A percentile compares a stretch with the other conserved stretches of the same genome.
phyloP scores from a whole-genome alignment of 2,113 vertebrate species.

The Phoxinus phoxinus region DNA sequence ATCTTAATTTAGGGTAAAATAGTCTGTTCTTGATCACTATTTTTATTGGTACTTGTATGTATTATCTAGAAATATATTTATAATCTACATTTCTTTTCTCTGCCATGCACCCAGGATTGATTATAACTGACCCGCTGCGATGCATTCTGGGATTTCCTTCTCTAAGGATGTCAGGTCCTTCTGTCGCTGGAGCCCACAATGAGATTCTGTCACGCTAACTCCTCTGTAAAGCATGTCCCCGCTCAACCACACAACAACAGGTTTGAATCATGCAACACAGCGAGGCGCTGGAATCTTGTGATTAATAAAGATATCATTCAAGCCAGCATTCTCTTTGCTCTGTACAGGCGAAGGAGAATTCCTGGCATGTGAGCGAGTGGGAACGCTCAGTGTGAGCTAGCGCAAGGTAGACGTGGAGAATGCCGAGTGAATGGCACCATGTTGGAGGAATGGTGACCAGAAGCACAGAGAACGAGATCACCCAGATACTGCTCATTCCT shows the following conservation, averaged over 20 bases:
- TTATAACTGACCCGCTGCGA: neutral
- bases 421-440: slow-evolving; percentile 26
- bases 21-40: too few species aligned
- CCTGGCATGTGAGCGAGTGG: slow-evolving; percentile 49
- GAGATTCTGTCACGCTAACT: neutral
- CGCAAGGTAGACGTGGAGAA: slow-evolving; percentile 32
- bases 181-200: neutral
- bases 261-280: slow-evolving; percentile 3
- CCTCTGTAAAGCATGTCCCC: slow-evolving; percentile 22
- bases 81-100: neutral
- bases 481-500: slow-evolving; percentile 42
- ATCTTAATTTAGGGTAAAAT: too few species aligned
- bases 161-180: neutral
- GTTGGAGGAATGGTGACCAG: slow-evolving; percentile 22
- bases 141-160: slow-evolving; percentile 9
- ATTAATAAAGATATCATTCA: slow-evolving; percentile 61
- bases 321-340: slow-evolving; percentile 48
- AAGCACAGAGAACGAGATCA: slow-evolving; percentile 33
- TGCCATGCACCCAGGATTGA: neutral
- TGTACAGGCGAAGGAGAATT: slow-evolving; percentile 49
- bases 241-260: slow-evolving; percentile 32
- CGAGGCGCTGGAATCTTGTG: slow-evolving; percentile 45
- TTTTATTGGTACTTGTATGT: too few species aligned
- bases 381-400: slow-evolving; percentile 41
- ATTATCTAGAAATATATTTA: neutral